Conservation (phyloP, 2,888 invertebrate species). For the Rhyacophila evoluta region DNA sequence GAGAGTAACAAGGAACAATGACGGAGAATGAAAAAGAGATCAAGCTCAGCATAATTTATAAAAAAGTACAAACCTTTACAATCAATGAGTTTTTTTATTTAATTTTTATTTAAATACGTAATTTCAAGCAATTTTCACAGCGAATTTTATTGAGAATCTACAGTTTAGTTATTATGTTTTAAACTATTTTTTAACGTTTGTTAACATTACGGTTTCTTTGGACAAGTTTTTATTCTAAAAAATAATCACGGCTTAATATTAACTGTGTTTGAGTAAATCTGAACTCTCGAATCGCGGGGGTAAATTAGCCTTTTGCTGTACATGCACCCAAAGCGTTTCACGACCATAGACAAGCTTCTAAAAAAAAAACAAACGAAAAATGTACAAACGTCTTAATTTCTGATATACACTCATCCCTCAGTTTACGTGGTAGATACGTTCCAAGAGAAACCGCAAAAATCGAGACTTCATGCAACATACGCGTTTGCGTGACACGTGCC, state of each 20-base stretch:
- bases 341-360: too few relatives aligned
- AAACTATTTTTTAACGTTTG: constrained; percentile 11
- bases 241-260: too few relatives aligned
- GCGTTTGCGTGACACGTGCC: too few relatives aligned
- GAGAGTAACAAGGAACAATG: not conserved
- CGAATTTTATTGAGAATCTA: not conserved
- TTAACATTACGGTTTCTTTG: not conserved
- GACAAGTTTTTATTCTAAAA: constrained; percentile 14
- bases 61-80: constrained; percentile 24
- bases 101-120: not conserved
- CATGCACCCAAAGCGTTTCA: not conserved
- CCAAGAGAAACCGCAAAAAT: too few relatives aligned
- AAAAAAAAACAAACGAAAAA: too few relatives aligned
- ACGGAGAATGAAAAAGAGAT: not conserved
- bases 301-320: not conserved
- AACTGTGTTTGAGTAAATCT: too few relatives aligned
- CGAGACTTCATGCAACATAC: too few relatives aligned
- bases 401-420: too few relatives aligned
- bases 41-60: constrained; percentile 3
- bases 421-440: too few relatives aligned
- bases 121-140: constrained; percentile 13
- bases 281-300: too few relatives aligned
- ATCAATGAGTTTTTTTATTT: not conserved
- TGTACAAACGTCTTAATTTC: too few relatives aligned
- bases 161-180: not conserved